Conservation (phyloP, 2,888 invertebrate genomes). For the Lypha dubia region DNA sequence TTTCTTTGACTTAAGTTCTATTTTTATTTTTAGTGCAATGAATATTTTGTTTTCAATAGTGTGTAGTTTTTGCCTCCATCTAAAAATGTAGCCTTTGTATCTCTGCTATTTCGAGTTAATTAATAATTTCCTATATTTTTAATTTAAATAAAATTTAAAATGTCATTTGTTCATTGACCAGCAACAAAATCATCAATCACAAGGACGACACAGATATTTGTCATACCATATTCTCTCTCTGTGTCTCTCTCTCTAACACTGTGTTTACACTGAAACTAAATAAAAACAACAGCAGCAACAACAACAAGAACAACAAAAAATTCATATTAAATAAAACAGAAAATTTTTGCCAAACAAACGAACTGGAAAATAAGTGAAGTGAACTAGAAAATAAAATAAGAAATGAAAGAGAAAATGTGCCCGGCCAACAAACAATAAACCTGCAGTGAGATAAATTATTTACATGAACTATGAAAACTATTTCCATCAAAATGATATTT, state of each 20-base stretch:
- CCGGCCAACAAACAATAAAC: slow-evolving; percentile 20
- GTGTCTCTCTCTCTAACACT: too few species aligned
- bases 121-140: slow-evolving; percentile 20
- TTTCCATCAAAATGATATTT: background rate
- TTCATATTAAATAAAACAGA: slow-evolving; percentile 21
- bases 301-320: slow-evolving; percentile 19
- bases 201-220: slow-evolving; percentile 41
- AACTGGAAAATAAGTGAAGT: slow-evolving; percentile 59
- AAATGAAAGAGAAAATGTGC: slow-evolving; percentile 12
- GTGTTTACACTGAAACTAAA: too few species aligned
- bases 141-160: slow-evolving; percentile 30
- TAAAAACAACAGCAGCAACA: too few species aligned
- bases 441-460: slow-evolving; percentile 40
- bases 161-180: slow-evolving; percentile 23
- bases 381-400: slow-evolving; percentile 45
- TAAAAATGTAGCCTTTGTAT: background rate
- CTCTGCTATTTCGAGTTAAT: background rate
- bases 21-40: background rate
- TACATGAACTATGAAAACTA: background rate
- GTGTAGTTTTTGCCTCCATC: background rate
- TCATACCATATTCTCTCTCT: slow-evolving; percentile 19
- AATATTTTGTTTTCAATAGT: background rate
- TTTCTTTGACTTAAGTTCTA: too few species aligned
- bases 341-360: slow-evolving; percentile 56
- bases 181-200: slow-evolving; percentile 31